phyloP scores from a whole-genome alignment of 2,113 vertebrate genomes.

The Pachypanchax playfairii region DNA sequence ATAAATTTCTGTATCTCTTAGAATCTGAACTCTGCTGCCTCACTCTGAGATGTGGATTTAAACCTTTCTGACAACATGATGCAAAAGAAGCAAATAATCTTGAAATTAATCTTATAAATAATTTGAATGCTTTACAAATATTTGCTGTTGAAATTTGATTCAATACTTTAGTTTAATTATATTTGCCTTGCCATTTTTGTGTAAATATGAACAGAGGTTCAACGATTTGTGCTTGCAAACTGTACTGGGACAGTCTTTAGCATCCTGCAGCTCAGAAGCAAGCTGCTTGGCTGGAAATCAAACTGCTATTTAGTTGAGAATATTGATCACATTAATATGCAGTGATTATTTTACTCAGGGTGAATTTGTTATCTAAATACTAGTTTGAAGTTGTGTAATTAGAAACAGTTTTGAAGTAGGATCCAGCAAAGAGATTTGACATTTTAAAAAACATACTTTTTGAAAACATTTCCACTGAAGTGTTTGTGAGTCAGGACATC shows the following conservation, averaged over 20 bases:
- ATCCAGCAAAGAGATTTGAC: conserved; percentile 55
- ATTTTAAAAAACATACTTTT: conserved; percentile 62
- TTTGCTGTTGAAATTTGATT: conserved; percentile 48
- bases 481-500: conserved; percentile 71
- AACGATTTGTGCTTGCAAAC: conserved; percentile 17
- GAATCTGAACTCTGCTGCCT: neutral
- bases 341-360: conserved; percentile 59
- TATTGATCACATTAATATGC: conserved; percentile 73
- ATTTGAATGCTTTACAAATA: conserved; percentile 29
- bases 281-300: conserved; percentile 49
- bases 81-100: conserved; percentile 31
- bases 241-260: conserved; percentile 12
- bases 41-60: conserved; percentile 19
- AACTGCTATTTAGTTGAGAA: conserved; percentile 52
- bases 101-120: conserved; percentile 49
- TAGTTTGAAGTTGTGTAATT: conserved; percentile 70
- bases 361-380: conserved; percentile 69
- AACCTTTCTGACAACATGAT: conserved; percentile 38
- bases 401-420: conserved; percentile 60
- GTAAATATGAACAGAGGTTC: conserved; percentile 36
- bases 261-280: conserved; percentile 25
- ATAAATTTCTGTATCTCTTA: neutral
- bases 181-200: conserved; percentile 45
- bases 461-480: conserved; percentile 61
- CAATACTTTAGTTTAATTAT: conserved; percentile 40